Conservation (phyloP, 2,888 invertebrate species). For the Scaptomyza tumidula region DNA sequence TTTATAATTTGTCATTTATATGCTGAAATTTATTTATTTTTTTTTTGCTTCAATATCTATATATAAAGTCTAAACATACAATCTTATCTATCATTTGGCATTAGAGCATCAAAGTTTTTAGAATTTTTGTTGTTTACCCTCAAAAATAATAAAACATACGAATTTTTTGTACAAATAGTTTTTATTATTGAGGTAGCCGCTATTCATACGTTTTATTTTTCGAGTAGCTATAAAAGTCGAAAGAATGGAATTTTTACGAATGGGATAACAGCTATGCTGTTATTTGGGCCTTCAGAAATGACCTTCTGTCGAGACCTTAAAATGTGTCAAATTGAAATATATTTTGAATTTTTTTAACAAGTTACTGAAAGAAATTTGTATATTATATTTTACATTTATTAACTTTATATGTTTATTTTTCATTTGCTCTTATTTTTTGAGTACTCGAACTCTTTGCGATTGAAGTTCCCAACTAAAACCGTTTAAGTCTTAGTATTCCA, state of each 20-base stretch:
- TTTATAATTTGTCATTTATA: constrained; percentile 41
- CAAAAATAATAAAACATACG: not conserved
- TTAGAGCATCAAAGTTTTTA: constrained; percentile 24
- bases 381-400: not conserved
- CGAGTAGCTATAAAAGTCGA: too few relatives aligned
- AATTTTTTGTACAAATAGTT: constrained; percentile 20
- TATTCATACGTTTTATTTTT: not conserved
- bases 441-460: too few relatives aligned
- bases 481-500: too few relatives aligned
- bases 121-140: not conserved
- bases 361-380: too few relatives aligned
- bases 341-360: too few relatives aligned
- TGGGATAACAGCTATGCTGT: too few relatives aligned
- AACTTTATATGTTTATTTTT: not conserved
- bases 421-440: too few relatives aligned
- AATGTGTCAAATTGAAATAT: too few relatives aligned
- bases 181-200: constrained; percentile 38
- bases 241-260: too few relatives aligned
- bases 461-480: not conserved
- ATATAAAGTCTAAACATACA: constrained; percentile 5
- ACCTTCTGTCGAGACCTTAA: too few relatives aligned
- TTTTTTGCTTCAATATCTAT: constrained; percentile 1
- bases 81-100: constrained; percentile 33
- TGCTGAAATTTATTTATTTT: constrained; percentile 14
- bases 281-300: too few relatives aligned